Evolutionary conservation across 2,888 invertebrate genomes (phyloP).

Genomic region (Eupithecia pulchellata): DNA sequence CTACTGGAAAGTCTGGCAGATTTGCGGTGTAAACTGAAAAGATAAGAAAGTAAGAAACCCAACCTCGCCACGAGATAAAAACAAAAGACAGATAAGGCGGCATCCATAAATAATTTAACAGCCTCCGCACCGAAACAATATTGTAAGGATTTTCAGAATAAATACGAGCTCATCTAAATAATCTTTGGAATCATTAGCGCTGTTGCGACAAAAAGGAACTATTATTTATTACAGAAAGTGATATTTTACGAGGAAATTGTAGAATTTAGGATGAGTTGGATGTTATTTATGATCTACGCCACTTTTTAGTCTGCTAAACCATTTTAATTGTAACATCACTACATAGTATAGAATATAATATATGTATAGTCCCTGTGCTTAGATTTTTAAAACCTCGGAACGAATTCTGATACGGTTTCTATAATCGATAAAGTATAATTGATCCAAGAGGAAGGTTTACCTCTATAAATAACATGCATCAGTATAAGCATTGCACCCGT

Average conservation of each 20-base stretch:
- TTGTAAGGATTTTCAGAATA: constrained; percentile 41
- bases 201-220: constrained; percentile 36
- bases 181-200: constrained; percentile 38
- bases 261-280: constrained; percentile 1
- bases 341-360: no score
- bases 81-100: constrained; percentile 42
- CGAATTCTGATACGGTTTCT: no score
- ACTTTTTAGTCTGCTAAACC: no score
- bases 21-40: constrained; percentile 7
- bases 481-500: no score
- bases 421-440: no score
- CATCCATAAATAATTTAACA: constrained; percentile 70
- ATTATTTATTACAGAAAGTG: constrained; percentile 29
- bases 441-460: no score
- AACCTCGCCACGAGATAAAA: constrained; percentile 15
- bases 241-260: neutral
- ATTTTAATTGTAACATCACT: no score
- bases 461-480: no score
- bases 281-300: neutral
- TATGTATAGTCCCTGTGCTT: no score
- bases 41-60: constrained; percentile 6
- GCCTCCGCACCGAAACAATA: constrained; percentile 43
- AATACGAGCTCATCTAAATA: constrained; percentile 40
- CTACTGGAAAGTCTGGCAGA: neutral
- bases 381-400: no score